Evolutionary conservation across 2,888 invertebrate genomes (phyloP).

Genomic region (Pseudeuparius sepicola): DNA sequence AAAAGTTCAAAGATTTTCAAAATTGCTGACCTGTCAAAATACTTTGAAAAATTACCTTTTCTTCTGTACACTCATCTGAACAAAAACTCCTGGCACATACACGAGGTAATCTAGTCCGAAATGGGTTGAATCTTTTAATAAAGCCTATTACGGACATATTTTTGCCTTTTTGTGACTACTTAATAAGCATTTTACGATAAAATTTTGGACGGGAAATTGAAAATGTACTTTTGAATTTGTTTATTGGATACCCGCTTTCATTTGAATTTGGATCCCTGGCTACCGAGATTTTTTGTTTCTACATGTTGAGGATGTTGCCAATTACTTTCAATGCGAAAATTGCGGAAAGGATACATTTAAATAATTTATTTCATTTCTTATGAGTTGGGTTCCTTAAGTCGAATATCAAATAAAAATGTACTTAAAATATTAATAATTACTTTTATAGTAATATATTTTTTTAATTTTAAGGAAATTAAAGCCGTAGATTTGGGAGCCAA

Average conservation of each 20-base stretch:
- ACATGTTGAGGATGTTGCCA: not conserved
- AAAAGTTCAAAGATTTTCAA: conserved; percentile 10
- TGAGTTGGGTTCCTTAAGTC: too few relatives aligned
- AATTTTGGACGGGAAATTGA: conserved; percentile 19
- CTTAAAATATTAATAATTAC: too few relatives aligned
- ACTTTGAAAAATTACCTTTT: conserved; percentile 18
- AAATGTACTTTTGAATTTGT: conserved; percentile 15
- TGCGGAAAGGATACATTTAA: too few relatives aligned
- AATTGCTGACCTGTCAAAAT: too few relatives aligned
- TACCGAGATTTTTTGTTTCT: conserved; percentile 7
- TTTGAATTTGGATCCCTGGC: conserved; percentile 13
- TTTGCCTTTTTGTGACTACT: conserved; percentile 10
- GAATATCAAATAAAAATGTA: too few relatives aligned
- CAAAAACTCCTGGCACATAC: conserved; percentile 14
- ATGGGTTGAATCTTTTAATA: conserved; percentile 14
- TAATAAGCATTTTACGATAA: conserved; percentile 20
- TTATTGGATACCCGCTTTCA: conserved; percentile 20
- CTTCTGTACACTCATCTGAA: conserved; percentile 20
- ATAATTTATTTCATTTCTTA: too few relatives aligned
- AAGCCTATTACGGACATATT: conserved; percentile 18
- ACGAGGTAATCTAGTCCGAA: conserved; percentile 14
- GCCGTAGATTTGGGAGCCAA: too few relatives aligned
- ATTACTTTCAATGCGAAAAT: too few relatives aligned
- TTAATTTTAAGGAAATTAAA: too few relatives aligned
- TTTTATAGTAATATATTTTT: too few relatives aligned